Evolutionary conservation across 2,113 vertebrate species (phyloP).

Genomic region (Columba janthina): DNA sequence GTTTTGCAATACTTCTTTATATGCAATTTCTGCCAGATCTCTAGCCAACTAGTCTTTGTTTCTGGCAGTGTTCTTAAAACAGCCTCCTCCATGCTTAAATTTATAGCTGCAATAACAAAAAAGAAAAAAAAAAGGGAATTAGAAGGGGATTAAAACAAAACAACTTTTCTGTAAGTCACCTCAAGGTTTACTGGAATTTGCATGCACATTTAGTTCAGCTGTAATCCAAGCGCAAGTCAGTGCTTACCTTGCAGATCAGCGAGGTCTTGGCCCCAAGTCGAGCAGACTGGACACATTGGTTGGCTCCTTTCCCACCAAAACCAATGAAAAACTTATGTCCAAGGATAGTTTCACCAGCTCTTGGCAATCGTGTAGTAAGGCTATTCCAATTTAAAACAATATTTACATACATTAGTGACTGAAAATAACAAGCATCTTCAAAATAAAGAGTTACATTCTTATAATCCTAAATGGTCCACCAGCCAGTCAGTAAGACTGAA

Average conservation of each 20-base stretch:
- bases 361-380: slow-evolving; percentile 88
- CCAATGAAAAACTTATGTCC: slow-evolving; percentile 94
- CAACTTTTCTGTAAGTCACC: neutral
- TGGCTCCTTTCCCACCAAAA: slow-evolving; percentile 97
- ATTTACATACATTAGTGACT: slow-evolving; percentile 24
- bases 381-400: slow-evolving; percentile 72
- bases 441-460: neutral
- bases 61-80: slow-evolving; percentile 28
- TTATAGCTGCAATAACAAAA: slow-evolving; percentile 17
- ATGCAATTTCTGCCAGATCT: slow-evolving; percentile 9
- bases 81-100: slow-evolving; percentile 12
- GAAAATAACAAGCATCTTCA: neutral
- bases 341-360: slow-evolving; percentile 92
- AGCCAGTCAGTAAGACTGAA: neutral
- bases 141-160: neutral
- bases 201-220: neutral
- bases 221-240: neutral
- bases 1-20: slow-evolving; percentile 11
- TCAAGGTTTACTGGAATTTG: neutral
- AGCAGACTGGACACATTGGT: slow-evolving; percentile 95
- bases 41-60: slow-evolving; percentile 15
- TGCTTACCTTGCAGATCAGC: slow-evolving; percentile 92
- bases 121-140: neutral
- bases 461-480: neutral
- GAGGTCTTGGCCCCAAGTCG: slow-evolving; percentile 88